phyloP scores from a whole-genome alignment of 2,113 vertebrate genomes.

The Saguinus midas region DNA sequence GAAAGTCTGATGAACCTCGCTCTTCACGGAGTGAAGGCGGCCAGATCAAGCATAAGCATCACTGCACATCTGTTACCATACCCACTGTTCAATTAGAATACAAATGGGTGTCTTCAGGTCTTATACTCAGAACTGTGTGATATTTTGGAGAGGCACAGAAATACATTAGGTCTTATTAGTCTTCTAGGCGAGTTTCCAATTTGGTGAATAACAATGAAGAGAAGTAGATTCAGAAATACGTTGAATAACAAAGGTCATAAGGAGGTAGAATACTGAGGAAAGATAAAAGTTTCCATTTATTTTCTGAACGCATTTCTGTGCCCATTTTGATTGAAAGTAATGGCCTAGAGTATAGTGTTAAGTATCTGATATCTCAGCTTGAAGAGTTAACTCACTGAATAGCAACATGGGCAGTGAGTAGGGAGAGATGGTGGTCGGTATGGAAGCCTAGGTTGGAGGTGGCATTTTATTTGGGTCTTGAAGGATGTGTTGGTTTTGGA shows the following conservation, averaged over 20 bases:
- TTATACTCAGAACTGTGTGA: not conserved
- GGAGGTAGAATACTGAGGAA: not conserved
- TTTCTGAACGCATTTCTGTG: not conserved
- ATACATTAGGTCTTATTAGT: not conserved
- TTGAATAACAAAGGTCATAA: not conserved
- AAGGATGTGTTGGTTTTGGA: not conserved
- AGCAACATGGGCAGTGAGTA: not conserved
- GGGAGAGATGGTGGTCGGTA: not conserved
- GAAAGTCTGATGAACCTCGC: not conserved
- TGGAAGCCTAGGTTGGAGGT: not conserved
- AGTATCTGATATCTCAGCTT: not conserved
- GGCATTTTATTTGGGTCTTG: not conserved
- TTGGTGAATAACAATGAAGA: not conserved
- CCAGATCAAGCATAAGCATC: not conserved
- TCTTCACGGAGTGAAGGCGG: not conserved
- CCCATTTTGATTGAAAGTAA: not conserved
- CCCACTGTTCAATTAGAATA: not conserved
- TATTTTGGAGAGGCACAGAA: not conserved
- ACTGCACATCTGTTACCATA: not conserved
- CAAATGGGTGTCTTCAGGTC: not conserved
- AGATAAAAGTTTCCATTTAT: not conserved
- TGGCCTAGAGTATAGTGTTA: not conserved
- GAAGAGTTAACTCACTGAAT: not conserved
- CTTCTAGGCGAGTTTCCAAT: not conserved
- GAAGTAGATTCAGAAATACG: not conserved